Evolutionary conservation across 2,113 vertebrate genomes (phyloP).

Genomic region (Melospiza georgiana): DNA sequence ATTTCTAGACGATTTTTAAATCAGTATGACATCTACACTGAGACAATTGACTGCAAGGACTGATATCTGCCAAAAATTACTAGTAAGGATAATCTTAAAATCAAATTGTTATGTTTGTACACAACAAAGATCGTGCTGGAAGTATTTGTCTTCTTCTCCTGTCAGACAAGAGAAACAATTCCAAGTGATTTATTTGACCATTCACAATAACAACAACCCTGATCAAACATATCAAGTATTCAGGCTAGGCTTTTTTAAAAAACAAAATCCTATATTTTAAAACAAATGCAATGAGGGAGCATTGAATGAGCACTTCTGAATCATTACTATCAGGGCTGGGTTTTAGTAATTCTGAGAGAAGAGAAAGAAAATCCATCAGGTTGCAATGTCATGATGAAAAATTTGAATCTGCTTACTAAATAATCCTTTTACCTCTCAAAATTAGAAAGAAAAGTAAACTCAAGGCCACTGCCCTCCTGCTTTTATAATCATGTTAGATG

Average conservation of each 20-base stretch:
- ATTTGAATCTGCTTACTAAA: background rate
- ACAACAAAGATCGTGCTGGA: background rate
- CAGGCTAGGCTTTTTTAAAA: background rate
- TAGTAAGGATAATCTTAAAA: background rate
- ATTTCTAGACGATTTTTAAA: background rate
- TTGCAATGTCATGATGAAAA: background rate
- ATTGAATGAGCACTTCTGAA: background rate
- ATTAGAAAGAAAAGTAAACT: conserved; percentile 5
- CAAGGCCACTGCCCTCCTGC: background rate
- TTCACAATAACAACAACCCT: background rate
- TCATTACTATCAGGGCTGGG: background rate
- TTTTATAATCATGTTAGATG: background rate
- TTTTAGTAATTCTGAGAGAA: background rate
- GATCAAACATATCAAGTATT: background rate
- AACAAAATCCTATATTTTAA: background rate
- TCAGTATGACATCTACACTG: background rate
- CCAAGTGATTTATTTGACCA: background rate
- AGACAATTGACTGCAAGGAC: background rate
- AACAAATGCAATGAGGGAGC: background rate
- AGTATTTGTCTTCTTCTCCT: background rate
- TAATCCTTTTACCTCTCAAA: background rate
- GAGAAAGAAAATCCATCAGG: background rate
- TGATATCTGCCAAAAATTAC: background rate
- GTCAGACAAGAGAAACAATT: background rate
- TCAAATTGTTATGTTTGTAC: background rate